Evolutionary conservation across 2,888 invertebrate genomes (phyloP).

Genomic region (Troglohyphantes excavatus): DNA sequence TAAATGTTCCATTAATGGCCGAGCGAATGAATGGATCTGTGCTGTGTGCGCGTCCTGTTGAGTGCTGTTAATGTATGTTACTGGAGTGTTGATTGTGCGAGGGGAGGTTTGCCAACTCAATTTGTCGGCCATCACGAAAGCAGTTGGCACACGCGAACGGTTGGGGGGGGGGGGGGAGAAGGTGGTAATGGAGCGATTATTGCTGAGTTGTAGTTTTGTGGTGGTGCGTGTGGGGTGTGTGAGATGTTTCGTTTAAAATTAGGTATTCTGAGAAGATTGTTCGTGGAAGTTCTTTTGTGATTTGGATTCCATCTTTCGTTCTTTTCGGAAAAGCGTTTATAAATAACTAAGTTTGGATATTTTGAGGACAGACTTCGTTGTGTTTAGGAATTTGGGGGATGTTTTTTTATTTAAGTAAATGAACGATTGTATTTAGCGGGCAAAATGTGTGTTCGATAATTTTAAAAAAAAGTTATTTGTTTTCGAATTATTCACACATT

Average conservation of each 20-base stretch:
- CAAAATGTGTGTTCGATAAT: no score
- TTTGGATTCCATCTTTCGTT: neutral
- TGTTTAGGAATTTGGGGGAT: no score
- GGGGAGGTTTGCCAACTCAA: slow-evolving; percentile 61
- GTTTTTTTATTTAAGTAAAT: no score
- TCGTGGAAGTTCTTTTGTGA: neutral
- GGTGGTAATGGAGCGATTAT: slow-evolving; percentile 48
- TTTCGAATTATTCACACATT: no score
- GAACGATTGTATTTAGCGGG: no score
- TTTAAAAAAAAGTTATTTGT: no score
- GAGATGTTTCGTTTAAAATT: neutral
- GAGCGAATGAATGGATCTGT: neutral
- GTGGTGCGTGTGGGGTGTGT: slow-evolving; percentile 10
- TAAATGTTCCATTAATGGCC: slow-evolving; percentile 61
- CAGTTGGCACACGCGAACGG: slow-evolving; percentile 11
- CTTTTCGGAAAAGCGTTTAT: neutral
- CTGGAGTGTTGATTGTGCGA: slow-evolving; percentile 45
- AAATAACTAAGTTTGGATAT: neutral
- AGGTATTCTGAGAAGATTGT: neutral
- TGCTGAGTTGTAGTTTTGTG: slow-evolving; percentile 43
- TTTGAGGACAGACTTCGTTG: no score
- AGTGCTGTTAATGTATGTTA: slow-evolving; percentile 44
- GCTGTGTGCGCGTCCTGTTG: slow-evolving; percentile 55
- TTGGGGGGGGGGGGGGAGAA: neutral
- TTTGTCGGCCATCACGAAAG: slow-evolving; percentile 60